Evolutionary conservation across 2,888 invertebrate species (phyloP).

Genomic region (Ernsta delagoae): DNA sequence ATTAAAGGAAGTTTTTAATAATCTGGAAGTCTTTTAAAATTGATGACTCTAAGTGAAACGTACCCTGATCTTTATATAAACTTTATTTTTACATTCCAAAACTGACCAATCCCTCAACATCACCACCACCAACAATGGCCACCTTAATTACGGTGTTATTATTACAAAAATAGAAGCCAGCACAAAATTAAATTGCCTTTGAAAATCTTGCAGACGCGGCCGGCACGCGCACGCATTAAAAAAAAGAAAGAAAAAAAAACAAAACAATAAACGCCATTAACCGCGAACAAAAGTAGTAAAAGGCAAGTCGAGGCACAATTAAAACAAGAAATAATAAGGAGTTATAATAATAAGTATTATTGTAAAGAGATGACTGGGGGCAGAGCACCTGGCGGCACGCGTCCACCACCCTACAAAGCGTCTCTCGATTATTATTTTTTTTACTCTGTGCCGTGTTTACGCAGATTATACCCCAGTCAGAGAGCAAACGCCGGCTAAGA

Average conservation of each 20-base stretch:
- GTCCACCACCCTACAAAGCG: conserved; percentile 53
- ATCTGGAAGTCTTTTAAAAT: no score
- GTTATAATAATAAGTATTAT: conserved; percentile 82
- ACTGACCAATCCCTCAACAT: background rate
- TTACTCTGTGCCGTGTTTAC: conserved; percentile 19
- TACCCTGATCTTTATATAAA: no score
- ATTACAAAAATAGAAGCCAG: conserved; percentile 37
- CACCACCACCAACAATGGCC: conserved; percentile 13
- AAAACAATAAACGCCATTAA: conserved; percentile 84
- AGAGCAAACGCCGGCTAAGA: conserved; percentile 27
- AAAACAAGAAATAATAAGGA: conserved; percentile 85
- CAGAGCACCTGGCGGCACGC: conserved; percentile 73
- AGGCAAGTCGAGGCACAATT: conserved; percentile 83
- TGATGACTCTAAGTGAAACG: no score
- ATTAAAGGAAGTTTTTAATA: no score
- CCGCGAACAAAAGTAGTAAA: conserved; percentile 81
- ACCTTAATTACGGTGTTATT: conserved; percentile 33
- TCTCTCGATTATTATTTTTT: conserved; percentile 51
- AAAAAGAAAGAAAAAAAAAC: conserved; percentile 48
- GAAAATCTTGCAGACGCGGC: conserved; percentile 71
- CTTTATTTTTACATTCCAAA: background rate
- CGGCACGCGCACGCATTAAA: conserved; percentile 76
- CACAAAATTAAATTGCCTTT: conserved; percentile 49
- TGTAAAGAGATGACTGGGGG: conserved; percentile 69
- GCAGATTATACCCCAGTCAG: conserved; percentile 31